Conservation (phyloP, 92 coral and sea anemone genomes). For the Phymanthus crucifer region DNA sequence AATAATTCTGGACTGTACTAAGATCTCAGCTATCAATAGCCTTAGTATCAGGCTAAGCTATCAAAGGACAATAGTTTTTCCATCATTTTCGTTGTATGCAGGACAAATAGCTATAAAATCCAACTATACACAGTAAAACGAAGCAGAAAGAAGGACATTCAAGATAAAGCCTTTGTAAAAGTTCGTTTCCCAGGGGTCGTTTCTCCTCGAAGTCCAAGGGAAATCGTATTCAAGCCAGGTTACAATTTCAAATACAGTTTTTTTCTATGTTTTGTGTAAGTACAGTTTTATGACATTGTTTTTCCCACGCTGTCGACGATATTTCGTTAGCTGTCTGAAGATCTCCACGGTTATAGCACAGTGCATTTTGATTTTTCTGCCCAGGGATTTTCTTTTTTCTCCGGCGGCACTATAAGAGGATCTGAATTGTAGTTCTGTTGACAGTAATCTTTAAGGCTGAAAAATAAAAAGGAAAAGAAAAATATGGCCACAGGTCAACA, state of each 20-base stretch:
- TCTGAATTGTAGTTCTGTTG: constrained; percentile 83
- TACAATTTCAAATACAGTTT: constrained; percentile 15
- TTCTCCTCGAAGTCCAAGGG: constrained; percentile 8
- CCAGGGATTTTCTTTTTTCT: constrained; percentile 97
- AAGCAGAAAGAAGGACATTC: constrained; percentile 1
- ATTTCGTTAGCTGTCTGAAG: neutral
- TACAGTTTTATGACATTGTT: constrained; percentile 10
- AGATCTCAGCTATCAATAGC: neutral
- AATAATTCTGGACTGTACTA: neutral
- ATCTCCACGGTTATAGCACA: constrained; percentile 55
- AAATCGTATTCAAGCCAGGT: constrained; percentile 6
- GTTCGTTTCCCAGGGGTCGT: neutral
- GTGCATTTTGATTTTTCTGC: constrained; percentile 97
- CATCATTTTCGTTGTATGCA: neutral
- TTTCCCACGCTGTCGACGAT: constrained; percentile 5
- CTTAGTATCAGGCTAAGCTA: neutral
- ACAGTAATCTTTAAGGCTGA: constrained; percentile 90
- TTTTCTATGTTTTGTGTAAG: constrained; percentile 12
- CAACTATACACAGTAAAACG: neutral
- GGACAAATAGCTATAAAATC: neutral
- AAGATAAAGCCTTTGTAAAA: constrained; percentile 4
- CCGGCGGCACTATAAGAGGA: constrained; percentile 96
- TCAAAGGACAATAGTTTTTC: neutral
- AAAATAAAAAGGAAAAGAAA: constrained; percentile 15
- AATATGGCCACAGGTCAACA: neutral